Evolutionary conservation across 1,140 invertebrate genomes (phyloP).

Genomic region (Anastrepha ludens): DNA sequence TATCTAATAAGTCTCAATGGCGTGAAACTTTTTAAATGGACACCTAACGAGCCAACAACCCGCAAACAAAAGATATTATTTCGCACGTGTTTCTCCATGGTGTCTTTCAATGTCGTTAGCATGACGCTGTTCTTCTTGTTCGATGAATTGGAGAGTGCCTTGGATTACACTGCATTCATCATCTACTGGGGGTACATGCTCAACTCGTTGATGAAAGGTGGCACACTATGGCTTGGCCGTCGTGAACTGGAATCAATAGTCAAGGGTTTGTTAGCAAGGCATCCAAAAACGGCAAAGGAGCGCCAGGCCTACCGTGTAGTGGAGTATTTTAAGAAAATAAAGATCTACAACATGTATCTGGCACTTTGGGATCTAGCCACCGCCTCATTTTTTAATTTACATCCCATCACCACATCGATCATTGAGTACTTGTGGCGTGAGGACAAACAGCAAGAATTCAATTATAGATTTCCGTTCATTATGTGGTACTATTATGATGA

Average conservation of each 20-base stretch:
- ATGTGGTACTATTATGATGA: constrained; percentile 21
- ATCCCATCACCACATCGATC: not conserved
- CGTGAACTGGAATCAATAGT: not conserved
- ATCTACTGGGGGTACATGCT: not conserved
- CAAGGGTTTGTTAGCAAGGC: not conserved
- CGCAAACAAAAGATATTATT: not conserved
- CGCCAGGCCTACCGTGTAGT: not conserved
- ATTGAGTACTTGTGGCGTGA: not conserved
- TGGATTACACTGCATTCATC: not conserved
- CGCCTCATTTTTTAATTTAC: not conserved
- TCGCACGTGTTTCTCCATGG: not conserved
- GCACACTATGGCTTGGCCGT: not conserved
- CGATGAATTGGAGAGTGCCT: not conserved
- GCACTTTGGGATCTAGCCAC: not conserved
- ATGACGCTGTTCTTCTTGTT: not conserved
- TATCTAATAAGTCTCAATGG: constrained; percentile 29
- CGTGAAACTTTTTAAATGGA: constrained; percentile 41
- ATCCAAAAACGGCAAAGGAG: not conserved
- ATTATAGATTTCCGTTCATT: not conserved
- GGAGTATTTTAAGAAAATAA: not conserved
- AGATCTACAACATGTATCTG: not conserved
- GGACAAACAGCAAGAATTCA: not conserved
- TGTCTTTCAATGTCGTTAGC: not conserved
- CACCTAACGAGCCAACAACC: not conserved
- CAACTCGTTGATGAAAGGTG: constrained; percentile 7